Conservation (phyloP, 2,113 vertebrate genomes). For the Corythaeola cristata region DNA sequence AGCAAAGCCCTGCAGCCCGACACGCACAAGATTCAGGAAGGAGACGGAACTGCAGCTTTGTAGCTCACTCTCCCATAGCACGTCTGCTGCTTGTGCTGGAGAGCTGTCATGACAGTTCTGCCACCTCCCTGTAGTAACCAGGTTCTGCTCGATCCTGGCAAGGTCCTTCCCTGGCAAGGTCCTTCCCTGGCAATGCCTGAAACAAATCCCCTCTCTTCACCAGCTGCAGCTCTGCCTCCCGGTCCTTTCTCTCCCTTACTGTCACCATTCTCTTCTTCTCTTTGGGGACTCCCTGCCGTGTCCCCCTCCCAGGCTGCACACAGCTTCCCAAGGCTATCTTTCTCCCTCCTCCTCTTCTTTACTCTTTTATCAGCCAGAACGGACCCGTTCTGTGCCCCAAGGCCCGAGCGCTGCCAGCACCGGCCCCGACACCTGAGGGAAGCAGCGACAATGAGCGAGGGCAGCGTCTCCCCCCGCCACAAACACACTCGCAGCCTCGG, state of each 20-base stretch:
- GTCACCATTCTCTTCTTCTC: background rate
- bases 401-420: background rate
- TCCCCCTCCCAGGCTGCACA: background rate
- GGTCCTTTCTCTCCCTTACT: background rate
- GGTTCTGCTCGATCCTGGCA: background rate
- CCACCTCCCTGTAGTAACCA: background rate
- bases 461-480: background rate
- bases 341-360: background rate
- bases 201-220: background rate
- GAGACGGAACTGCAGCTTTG: background rate
- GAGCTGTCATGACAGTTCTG: background rate
- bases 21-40: accelerated
- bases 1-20: background rate
- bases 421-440: background rate
- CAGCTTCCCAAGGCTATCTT: background rate
- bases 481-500: too few species aligned
- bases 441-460: background rate
- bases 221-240: background rate
- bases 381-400: background rate
- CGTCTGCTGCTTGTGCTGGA: background rate
- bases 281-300: background rate
- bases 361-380: background rate
- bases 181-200: background rate
- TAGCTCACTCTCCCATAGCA: background rate
- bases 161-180: background rate